Conservation (phyloP, 2,113 vertebrate genomes). For the Gallinago paraguaiae region DNA sequence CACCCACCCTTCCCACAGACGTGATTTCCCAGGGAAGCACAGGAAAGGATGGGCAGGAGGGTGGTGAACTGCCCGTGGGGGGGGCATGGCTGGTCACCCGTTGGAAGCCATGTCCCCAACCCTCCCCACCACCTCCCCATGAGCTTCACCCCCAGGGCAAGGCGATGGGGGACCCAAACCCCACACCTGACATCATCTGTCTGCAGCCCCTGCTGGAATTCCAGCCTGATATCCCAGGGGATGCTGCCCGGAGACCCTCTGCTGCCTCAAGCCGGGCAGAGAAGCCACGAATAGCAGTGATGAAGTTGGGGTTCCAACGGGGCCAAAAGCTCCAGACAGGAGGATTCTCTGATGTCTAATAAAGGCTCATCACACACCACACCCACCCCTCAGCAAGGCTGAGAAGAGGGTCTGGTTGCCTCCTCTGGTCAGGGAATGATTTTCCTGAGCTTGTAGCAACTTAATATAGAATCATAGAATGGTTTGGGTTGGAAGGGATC, state of each 20-base stretch:
- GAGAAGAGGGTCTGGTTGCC: neutral
- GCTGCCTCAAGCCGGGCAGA: too few relatives aligned
- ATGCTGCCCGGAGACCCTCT: neutral
- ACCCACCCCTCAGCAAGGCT: neutral
- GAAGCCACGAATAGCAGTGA: neutral
- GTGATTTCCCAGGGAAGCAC: constrained; percentile 42
- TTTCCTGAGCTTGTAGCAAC: neutral
- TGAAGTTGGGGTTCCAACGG: fast-evolving
- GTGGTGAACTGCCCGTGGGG: neutral
- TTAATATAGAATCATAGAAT: neutral
- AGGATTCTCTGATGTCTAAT: neutral
- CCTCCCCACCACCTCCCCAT: neutral
- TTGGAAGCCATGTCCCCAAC: fast-evolving
- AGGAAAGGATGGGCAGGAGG: neutral
- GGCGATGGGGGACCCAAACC: neutral
- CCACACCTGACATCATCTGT: fast-evolving
- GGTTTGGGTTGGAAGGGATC: too few relatives aligned
- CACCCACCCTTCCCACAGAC: neutral
- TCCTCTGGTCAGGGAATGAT: neutral
- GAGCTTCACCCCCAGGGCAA: neutral
- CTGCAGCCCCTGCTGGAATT: neutral
- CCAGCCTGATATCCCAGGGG: neutral
- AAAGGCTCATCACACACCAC: neutral
- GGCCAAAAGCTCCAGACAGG: neutral
- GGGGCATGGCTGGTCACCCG: neutral